These are phyloP conservation scores for Salvelinus alpinus DNA, from an alignment of 2,113 vertebrate species.

Conservation along the genomic window DNA sequence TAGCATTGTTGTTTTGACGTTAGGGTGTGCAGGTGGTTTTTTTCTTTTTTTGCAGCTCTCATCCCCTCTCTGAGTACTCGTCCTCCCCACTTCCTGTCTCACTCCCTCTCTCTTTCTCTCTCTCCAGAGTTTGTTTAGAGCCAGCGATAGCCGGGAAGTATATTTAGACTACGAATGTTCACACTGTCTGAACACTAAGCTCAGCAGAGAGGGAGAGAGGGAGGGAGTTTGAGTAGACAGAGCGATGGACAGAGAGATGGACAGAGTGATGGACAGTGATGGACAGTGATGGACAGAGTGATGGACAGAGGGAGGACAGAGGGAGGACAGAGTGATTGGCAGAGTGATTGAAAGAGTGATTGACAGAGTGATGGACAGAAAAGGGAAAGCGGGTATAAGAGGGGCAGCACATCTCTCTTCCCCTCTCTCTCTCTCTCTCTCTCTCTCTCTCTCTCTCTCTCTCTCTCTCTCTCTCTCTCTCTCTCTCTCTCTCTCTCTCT, in stretches of 20 bases:
- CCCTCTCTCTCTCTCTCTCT: too few species aligned
- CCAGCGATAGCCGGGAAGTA: conserved; percentile 68
- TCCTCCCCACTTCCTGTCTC: conserved; percentile 64
- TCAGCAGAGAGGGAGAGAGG: conserved; percentile 53
- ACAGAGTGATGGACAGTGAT: not conserved
- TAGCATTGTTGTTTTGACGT: too few species aligned
- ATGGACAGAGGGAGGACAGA: too few species aligned
- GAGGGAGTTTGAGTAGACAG: conserved; percentile 3
- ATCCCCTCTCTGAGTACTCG: conserved; percentile 42
- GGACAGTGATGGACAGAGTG: too few species aligned
- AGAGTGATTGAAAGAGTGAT: too few species aligned
- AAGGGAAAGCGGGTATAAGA: too few species aligned
- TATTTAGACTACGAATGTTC: conserved; percentile 71
- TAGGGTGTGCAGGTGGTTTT: conserved; percentile 54
- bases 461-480: rapidly evolving
- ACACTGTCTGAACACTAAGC: conserved; percentile 72
- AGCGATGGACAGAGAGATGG: too few species aligned
- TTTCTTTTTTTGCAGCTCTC: conserved; percentile 50
- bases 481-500: rapidly evolving
- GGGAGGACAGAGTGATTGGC: not conserved
- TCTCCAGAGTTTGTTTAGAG: conserved; percentile 69
- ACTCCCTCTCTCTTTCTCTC: conserved; percentile 59
- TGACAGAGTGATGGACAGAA: too few species aligned
- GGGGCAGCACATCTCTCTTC: too few species aligned
- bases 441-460: too few species aligned